Percentiles rank a stretch among this genome's conserved stretches.
phyloP scores from a whole-genome alignment of 2,113 vertebrate genomes.

The Manacus vitellinus region DNA sequence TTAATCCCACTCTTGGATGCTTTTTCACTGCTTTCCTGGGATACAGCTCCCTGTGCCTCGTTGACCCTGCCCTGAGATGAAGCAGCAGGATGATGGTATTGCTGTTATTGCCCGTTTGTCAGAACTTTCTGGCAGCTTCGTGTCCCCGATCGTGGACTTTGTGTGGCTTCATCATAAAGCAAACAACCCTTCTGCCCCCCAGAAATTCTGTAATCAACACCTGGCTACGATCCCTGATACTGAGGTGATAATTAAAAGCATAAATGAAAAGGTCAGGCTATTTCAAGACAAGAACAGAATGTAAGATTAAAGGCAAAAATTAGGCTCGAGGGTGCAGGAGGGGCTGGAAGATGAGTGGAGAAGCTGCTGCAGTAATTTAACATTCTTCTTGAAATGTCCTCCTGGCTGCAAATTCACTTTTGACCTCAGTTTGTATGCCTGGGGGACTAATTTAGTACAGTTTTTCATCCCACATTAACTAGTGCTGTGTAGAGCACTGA shows the following conservation, averaged over 20 bases:
- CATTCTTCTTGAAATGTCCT: background rate
- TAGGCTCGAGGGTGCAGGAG: background rate
- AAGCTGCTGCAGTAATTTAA: background rate
- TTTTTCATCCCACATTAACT: background rate
- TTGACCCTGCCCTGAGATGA: background rate
- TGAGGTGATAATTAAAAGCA: constrained; percentile 3
- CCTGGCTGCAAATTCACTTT: constrained; percentile 3
- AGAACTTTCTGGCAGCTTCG: background rate
- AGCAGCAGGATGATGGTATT: background rate
- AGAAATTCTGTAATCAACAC: background rate
- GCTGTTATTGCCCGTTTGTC: background rate
- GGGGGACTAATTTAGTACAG: constrained; percentile 48
- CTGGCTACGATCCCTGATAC: background rate
- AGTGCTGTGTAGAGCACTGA: background rate
- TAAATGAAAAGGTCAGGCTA: constrained; percentile 18
- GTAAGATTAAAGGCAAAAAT: background rate
- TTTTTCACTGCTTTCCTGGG: background rate
- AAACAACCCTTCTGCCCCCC: background rate
- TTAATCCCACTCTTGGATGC: background rate
- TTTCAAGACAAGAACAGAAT: background rate
- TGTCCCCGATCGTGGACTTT: background rate
- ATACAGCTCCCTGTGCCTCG: background rate
- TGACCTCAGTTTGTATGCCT: constrained; percentile 4
- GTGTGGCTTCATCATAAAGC: background rate
- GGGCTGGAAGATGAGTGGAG: background rate